phyloP scores from a whole-genome alignment of 1,140 invertebrate species.

The Atopsyche davidsoni region DNA sequence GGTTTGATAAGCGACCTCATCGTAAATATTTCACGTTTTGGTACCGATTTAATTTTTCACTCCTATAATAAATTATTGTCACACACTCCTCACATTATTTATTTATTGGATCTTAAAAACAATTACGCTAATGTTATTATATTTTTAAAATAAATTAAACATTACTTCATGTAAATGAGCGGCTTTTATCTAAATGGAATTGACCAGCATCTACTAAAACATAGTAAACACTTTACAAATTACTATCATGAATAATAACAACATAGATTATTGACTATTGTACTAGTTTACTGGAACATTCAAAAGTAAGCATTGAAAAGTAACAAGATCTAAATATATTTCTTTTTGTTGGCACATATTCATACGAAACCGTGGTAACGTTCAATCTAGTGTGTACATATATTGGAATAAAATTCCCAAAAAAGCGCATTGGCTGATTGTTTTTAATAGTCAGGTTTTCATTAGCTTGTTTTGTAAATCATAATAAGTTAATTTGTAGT shows the following conservation, averaged over 20 bases:
- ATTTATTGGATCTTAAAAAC: neutral
- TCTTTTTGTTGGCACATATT: neutral
- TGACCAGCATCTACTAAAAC: neutral
- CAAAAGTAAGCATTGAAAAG: too few relatives aligned
- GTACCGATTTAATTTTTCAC: too few relatives aligned
- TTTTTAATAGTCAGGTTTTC: neutral
- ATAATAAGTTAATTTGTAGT: neutral
- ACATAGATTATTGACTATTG: too few relatives aligned
- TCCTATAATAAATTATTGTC: too few relatives aligned
- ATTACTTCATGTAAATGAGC: neutral
- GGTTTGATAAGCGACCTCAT: too few relatives aligned
- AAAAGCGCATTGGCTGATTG: neutral
- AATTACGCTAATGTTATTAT: constrained; percentile 3
- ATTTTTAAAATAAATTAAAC: constrained; percentile 5
- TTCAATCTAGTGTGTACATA: neutral
- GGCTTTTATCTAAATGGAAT: constrained; percentile 2
- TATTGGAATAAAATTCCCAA: neutral
- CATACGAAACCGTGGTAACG: neutral
- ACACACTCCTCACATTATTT: too few relatives aligned
- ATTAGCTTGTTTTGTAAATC: neutral
- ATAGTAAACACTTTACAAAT: neutral
- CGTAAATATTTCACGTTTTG: too few relatives aligned
- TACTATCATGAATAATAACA: neutral
- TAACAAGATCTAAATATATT: constrained; percentile 4
- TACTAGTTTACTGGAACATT: neutral